A percentile compares a stretch with the other conserved stretches of the same genome.
Evolutionary conservation across 2,888 invertebrate species (phyloP).

Genomic region (Cheilosia grossa): DNA sequence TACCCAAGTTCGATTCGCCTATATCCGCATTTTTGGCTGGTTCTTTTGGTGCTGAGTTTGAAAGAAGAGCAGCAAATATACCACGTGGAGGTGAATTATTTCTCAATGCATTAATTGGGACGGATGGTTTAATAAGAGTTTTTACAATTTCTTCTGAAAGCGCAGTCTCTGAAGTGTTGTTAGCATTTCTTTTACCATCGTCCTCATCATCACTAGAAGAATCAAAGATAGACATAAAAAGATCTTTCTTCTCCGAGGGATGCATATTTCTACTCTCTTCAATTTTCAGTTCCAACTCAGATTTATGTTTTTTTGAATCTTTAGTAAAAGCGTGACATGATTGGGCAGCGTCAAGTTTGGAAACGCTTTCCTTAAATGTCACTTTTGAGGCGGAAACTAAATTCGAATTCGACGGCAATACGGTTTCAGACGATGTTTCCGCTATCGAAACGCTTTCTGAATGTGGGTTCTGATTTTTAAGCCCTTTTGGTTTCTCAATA

Average conservation of each 20-base stretch:
- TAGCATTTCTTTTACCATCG: slow-evolving; percentile 78
- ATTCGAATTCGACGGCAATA: neutral
- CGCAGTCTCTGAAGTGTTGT: slow-evolving; percentile 60
- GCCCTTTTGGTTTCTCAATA: slow-evolving; percentile 75
- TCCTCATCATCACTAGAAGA: slow-evolving; percentile 90
- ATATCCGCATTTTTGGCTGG: neutral
- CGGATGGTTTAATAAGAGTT: slow-evolving; percentile 79
- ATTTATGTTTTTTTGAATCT: slow-evolving; percentile 73
- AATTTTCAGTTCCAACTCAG: slow-evolving; percentile 80
- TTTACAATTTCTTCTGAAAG: slow-evolving; percentile 77
- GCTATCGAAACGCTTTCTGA: neutral
- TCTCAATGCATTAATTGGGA: slow-evolving; percentile 85
- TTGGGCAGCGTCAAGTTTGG: neutral
- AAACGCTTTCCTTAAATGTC: neutral
- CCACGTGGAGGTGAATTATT: slow-evolving; percentile 89
- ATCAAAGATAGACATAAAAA: slow-evolving; percentile 95
- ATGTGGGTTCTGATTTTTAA: neutral
- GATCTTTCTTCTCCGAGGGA: slow-evolving; percentile 87
- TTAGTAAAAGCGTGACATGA: neutral
- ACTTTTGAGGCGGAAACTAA: neutral
- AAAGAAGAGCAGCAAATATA: slow-evolving; percentile 85
- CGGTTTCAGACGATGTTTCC: neutral
- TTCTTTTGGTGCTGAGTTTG: slow-evolving; percentile 48
- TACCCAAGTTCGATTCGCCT: slow-evolving; percentile 38
- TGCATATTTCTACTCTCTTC: slow-evolving; percentile 80